Evolutionary conservation across 2,888 invertebrate genomes (phyloP), one percentile per base, ranked within the genome.

Genomic region (Cephus spinipes): DNA sequence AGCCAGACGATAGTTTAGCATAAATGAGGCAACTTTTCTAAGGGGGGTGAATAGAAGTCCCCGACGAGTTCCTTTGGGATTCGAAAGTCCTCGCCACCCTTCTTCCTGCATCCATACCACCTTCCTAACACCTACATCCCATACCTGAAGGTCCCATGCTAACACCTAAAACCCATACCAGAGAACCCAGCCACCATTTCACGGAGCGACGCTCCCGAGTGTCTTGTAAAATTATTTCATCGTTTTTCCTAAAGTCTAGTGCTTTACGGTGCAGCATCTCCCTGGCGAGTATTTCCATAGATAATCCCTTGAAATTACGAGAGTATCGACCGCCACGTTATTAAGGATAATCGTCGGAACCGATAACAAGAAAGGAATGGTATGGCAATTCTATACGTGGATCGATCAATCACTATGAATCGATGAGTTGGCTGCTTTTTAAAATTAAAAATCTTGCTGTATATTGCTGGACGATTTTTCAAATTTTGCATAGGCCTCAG

Each of bases 1-100:
- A 30, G n/a, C 23, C 12, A 74, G 81, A 80, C 82, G 82, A 84
- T 84, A 85, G 88, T 87, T 88, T 87, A 86, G 84, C 87, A 85
- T 87, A 87, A 88, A 87, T 85, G 87, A 85, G 85, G 82, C 85
- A 87, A 88, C 85, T 89, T 88, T 88, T 87, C 84, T 83, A 78
- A 78, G 73, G 36, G 36, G 79, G 76, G 79, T 35, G 79, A 82
- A 79, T 74, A 79, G 79, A 82, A 82, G 79, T 77, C 80, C 12
- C 12, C 4, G 79, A 83, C 23, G 83, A 79, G 80, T 75, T 81
- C 85, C 84, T 73, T 79, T 76, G 84, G 85, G 83, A 68, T 73
- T 40, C 79, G 71, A 71, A 71, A 31, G 12, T 31, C 71, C 71
- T 33, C 31, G 32, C 32, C 71, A 71, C 12, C 33, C 71, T 30